Percentiles rank a stretch among this genome's conserved stretches.
Evolutionary conservation across 2,888 invertebrate genomes (phyloP).

Genomic region (Galeruca laticollis): DNA sequence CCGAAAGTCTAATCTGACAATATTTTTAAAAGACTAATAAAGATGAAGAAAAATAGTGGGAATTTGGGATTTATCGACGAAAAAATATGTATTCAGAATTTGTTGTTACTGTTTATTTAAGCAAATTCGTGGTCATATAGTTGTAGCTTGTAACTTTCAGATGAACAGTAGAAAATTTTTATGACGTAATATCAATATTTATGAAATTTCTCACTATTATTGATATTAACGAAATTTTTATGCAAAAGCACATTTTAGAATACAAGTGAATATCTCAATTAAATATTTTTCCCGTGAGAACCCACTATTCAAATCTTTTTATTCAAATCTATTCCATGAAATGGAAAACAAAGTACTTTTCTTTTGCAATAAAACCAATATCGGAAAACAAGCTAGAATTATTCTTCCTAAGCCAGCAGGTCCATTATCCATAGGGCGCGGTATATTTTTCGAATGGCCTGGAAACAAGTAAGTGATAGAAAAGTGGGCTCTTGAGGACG

Average conservation of each 20-base stretch:
- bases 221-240: background rate
- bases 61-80: too few relatives aligned
- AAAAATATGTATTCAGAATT: too few relatives aligned
- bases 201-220: too few relatives aligned
- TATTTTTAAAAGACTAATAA: too few relatives aligned
- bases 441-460: conserved; percentile 57
- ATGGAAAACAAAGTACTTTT: conserved; percentile 28
- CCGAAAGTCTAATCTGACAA: too few relatives aligned
- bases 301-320: background rate
- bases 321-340: conserved; percentile 6
- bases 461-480: conserved; percentile 60
- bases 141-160: too few relatives aligned
- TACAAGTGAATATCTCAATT: background rate
- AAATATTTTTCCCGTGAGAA: background rate
- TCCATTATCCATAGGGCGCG: conserved; percentile 56
- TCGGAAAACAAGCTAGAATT: conserved; percentile 40
- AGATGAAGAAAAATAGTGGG: too few relatives aligned
- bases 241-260: background rate
- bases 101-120: too few relatives aligned
- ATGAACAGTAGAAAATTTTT: too few relatives aligned
- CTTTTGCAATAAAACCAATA: conserved; percentile 27
- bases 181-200: too few relatives aligned
- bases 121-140: too few relatives aligned
- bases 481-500: conserved; percentile 59
- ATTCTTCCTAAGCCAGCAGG: conserved; percentile 51